A percentile compares a stretch with the other conserved stretches of the same genome.
Evolutionary conservation across 2,113 vertebrate genomes (phyloP).

Genomic region (Ageneiosus marmoratus): DNA sequence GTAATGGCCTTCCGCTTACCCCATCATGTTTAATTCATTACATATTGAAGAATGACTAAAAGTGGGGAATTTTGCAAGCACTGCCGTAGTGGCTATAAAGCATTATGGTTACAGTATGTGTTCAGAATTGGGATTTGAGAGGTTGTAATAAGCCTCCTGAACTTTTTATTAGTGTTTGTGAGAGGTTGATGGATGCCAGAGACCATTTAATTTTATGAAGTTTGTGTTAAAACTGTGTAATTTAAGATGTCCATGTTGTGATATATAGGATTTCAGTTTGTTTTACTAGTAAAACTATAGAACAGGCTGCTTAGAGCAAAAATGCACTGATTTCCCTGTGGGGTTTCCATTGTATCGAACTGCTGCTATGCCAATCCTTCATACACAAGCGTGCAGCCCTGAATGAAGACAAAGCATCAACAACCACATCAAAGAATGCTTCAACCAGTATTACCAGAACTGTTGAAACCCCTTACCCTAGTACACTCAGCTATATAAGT

Average conservation of each 20-base stretch:
- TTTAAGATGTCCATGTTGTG: neutral
- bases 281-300: neutral
- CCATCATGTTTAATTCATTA: neutral
- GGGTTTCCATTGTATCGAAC: neutral
- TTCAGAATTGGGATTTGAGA: slow-evolving; percentile 4
- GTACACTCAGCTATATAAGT: neutral
- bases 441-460: neutral
- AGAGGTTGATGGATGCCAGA: neutral
- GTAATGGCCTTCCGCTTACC: neutral
- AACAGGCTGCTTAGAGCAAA: no score
- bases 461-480: slow-evolving; percentile 15
- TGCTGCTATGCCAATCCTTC: neutral
- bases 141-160: neutral
- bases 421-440: slow-evolving; percentile 20
- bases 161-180: neutral
- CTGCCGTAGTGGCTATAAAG: neutral
- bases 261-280: neutral
- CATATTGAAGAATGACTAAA: neutral
- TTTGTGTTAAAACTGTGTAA: neutral
- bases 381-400: neutral
- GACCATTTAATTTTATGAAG: neutral
- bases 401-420: neutral
- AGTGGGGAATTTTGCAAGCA: neutral
- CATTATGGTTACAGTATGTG: neutral
- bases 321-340: neutral